These are phyloP conservation scores for Apotomis turbidana DNA, from an alignment of 2,888 invertebrate species.

Conservation along the genomic window DNA sequence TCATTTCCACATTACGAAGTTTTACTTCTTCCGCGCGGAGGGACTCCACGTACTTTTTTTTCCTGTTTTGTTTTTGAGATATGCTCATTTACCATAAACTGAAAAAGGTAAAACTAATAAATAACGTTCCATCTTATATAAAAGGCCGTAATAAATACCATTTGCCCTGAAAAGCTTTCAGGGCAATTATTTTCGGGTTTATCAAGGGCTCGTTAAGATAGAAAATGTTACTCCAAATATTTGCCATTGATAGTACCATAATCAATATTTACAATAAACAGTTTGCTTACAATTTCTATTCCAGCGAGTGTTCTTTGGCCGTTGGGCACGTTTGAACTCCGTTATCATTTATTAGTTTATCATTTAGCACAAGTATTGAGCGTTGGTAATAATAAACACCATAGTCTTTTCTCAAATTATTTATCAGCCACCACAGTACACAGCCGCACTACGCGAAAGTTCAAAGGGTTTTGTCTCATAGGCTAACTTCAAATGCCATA, in stretches of 20 bases:
- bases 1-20: too few species aligned
- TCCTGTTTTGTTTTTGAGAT: too few species aligned
- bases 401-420: too few species aligned
- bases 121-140: background rate
- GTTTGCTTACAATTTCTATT: background rate
- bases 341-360: too few species aligned
- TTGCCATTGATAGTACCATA: slow-evolving; percentile 5
- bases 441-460: too few species aligned
- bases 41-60: too few species aligned
- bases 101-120: background rate
- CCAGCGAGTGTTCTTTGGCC: background rate
- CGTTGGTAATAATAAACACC: too few species aligned
- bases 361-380: too few species aligned
- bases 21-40: too few species aligned
- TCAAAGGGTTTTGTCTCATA: too few species aligned
- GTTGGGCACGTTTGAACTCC: background rate
- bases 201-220: slow-evolving; percentile 5
- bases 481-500: too few species aligned
- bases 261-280: background rate
- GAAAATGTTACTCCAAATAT: slow-evolving; percentile 15
- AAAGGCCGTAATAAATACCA: background rate
- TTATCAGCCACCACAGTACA: too few species aligned
- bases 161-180: slow-evolving; percentile 14
- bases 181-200: slow-evolving; percentile 26
- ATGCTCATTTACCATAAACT: background rate